A percentile compares a stretch with the other conserved stretches of the same genome.
These are phyloP conservation scores for Panthera uncia DNA, from an alignment of 2,113 vertebrate genomes.

Conservation along the genomic window DNA sequence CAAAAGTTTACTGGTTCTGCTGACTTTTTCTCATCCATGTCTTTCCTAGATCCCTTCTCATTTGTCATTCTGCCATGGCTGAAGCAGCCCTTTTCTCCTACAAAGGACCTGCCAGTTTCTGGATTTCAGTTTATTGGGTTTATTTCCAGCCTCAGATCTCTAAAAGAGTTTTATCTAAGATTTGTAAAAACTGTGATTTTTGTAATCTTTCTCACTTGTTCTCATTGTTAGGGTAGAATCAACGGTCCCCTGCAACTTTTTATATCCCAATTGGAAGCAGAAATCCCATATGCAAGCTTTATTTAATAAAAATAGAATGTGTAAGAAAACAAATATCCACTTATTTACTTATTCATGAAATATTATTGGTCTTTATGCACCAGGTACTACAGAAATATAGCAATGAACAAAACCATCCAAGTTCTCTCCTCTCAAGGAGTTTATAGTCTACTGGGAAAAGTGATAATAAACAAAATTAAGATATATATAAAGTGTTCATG, in stretches of 20 bases:
- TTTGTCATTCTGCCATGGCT: background rate
- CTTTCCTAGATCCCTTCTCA: background rate
- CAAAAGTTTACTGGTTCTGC: background rate
- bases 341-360: background rate
- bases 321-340: background rate
- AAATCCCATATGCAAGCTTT: background rate
- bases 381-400: background rate
- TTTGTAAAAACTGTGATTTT: background rate
- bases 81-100: background rate
- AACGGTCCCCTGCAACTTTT: background rate
- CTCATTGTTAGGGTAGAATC: background rate
- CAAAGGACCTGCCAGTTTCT: background rate
- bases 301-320: background rate
- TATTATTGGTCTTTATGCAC: background rate
- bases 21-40: background rate
- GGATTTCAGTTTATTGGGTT: background rate
- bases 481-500: background rate
- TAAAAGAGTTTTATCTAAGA: background rate
- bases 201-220: background rate
- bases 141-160: background rate
- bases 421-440: background rate
- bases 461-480: background rate
- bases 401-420: background rate
- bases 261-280: background rate
- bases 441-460: background rate